These are phyloP conservation scores for Hemistola chrysoprasaria DNA, from an alignment of 2,888 invertebrate species.

Conservation along the genomic window DNA sequence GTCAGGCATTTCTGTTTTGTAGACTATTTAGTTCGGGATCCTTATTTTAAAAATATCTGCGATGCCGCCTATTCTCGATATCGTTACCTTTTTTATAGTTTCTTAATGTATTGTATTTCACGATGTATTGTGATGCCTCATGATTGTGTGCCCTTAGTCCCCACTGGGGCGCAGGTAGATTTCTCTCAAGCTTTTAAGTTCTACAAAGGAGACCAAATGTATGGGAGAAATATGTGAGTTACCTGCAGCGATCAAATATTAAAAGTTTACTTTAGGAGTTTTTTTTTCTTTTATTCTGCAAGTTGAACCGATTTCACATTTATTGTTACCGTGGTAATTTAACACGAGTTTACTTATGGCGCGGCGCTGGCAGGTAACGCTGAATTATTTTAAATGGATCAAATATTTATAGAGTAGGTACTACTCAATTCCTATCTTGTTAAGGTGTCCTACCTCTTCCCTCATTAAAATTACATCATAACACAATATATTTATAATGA, in stretches of 20 bases:
- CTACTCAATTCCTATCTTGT: slow-evolving; percentile 4
- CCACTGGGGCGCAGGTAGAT: slow-evolving; percentile 10
- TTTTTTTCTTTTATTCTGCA: slow-evolving; percentile 3
- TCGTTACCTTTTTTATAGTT: slow-evolving; percentile 8
- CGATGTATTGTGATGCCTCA: slow-evolving; percentile 10
- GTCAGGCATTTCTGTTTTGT: too few relatives aligned
- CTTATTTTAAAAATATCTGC: background rate
- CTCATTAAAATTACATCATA: slow-evolving; percentile 3
- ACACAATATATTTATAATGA: background rate
- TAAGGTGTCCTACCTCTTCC: background rate
- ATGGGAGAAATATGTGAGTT: slow-evolving; percentile 2
- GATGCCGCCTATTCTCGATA: slow-evolving; percentile 1
- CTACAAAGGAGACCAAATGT: slow-evolving; percentile 16
- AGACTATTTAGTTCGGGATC: too few relatives aligned
- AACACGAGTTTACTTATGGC: too few relatives aligned
- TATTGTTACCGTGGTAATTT: slow-evolving; percentile 1
- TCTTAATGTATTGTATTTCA: slow-evolving; percentile 4
- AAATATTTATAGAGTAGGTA: slow-evolving; percentile 4
- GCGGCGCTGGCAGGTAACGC: too few relatives aligned
- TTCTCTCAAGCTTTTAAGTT: slow-evolving; percentile 7
- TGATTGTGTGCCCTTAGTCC: slow-evolving; percentile 4
- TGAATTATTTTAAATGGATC: background rate
- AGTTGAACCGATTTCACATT: slow-evolving; percentile 2
- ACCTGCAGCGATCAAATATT: slow-evolving; percentile 16
- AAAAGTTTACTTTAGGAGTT: slow-evolving; percentile 7